Percentiles rank a stretch among this genome's conserved stretches.
phyloP scores from a whole-genome alignment of 1,140 invertebrate genomes.

The Leptopilina clavipes region DNA sequence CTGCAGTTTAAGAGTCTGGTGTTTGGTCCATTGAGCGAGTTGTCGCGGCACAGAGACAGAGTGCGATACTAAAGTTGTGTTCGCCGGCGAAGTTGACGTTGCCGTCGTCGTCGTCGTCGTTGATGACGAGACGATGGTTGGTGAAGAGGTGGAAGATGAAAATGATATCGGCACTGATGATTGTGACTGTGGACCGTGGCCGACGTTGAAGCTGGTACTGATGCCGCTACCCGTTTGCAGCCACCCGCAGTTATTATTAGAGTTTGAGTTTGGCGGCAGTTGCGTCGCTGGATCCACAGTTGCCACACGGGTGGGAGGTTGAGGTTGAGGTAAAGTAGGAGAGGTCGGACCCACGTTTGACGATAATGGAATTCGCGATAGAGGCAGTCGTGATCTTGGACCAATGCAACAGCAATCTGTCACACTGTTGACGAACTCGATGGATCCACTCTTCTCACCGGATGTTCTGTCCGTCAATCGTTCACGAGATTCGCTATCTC shows the following conservation, averaged over 20 bases:
- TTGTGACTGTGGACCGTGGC: slow-evolving; percentile 53
- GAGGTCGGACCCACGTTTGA: slow-evolving; percentile 34
- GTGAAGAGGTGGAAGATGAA: slow-evolving; percentile 58
- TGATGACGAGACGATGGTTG: slow-evolving; percentile 53
- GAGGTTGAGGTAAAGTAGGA: slow-evolving; percentile 44
- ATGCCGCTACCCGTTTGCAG: slow-evolving; percentile 59
- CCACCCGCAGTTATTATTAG: slow-evolving; percentile 72
- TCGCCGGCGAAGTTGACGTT: slow-evolving; percentile 38
- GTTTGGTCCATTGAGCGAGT: slow-evolving; percentile 71
- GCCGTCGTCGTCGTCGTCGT: slow-evolving; percentile 48
- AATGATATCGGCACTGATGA: slow-evolving; percentile 60
- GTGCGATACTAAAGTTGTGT: slow-evolving; percentile 40
- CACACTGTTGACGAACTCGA: slow-evolving; percentile 59
- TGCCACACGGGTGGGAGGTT: slow-evolving; percentile 39
- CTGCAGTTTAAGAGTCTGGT: slow-evolving; percentile 70
- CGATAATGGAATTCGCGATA: slow-evolving; percentile 59
- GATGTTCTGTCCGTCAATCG: slow-evolving; percentile 58
- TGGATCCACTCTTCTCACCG: slow-evolving; percentile 49
- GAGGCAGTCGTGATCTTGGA: slow-evolving; percentile 64
- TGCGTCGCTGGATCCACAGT: slow-evolving; percentile 53
- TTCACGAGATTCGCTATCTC: slow-evolving; percentile 61
- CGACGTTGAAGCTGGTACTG: slow-evolving; percentile 46
- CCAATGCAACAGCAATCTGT: slow-evolving; percentile 71
- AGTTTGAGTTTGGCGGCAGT: slow-evolving; percentile 62
- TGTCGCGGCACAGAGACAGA: slow-evolving; percentile 67